These are phyloP conservation scores for Chloroclysta siterata DNA, from an alignment of 2,888 invertebrate genomes.

Conservation along the genomic window DNA sequence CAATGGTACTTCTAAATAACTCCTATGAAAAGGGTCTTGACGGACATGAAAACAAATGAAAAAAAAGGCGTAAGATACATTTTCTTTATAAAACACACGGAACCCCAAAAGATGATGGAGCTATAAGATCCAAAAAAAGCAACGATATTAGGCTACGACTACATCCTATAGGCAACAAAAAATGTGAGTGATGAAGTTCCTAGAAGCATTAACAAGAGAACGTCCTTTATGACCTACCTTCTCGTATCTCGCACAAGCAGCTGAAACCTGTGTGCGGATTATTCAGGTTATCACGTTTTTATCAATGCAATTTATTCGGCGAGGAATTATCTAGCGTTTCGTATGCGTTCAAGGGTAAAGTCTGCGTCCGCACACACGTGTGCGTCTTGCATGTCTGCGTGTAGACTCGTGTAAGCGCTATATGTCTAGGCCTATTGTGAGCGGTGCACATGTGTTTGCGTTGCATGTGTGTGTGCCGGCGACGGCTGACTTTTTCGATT, in stretches of 20 bases:
- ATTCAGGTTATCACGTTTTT: constrained; percentile 77
- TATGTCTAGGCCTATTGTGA: constrained; percentile 72
- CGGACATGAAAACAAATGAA: background rate
- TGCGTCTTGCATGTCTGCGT: constrained; percentile 56
- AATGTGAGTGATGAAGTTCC: constrained; percentile 10
- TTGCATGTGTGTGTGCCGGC: constrained; percentile 66
- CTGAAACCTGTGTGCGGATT: constrained; percentile 58
- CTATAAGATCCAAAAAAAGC: background rate
- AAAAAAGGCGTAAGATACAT: background rate
- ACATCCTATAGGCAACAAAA: constrained; percentile 14
- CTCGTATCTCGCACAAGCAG: constrained; percentile 41
- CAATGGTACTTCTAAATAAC: too few species aligned
- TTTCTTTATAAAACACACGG: background rate
- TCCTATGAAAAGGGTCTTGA: background rate
- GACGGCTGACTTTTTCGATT: constrained; percentile 77
- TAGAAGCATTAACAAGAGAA: constrained; percentile 20
- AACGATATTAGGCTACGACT: constrained; percentile 1
- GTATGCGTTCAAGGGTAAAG: constrained; percentile 81
- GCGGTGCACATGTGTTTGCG: constrained; percentile 58
- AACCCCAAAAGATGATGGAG: background rate
- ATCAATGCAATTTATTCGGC: constrained; percentile 80
- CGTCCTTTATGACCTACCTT: constrained; percentile 39
- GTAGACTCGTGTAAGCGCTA: constrained; percentile 54
- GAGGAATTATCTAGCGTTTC: constrained; percentile 74
- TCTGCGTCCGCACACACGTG: constrained; percentile 72